phyloP scores from a whole-genome alignment of 2,113 vertebrate species.

The Daubentonia madagascariensis region DNA sequence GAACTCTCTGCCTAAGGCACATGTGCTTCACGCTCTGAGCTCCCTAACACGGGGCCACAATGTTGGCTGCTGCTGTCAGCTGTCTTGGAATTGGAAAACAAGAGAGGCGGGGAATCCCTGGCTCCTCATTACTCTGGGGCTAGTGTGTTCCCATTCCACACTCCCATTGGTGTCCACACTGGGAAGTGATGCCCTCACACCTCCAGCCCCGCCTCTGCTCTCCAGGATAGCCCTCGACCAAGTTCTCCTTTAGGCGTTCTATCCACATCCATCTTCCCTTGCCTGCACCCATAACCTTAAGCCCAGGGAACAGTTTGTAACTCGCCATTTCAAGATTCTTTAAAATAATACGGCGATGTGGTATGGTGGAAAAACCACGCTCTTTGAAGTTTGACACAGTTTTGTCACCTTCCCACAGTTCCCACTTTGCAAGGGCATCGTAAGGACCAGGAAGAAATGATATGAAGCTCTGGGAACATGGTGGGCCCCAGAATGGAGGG shows the following conservation, averaged over 20 bases:
- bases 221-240: rapidly evolving
- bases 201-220: rapidly evolving
- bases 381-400: not conserved
- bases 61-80: not conserved
- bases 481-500: not conserved
- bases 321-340: not conserved
- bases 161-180: not conserved
- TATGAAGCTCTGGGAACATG: not conserved
- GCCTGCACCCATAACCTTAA: too few relatives aligned
- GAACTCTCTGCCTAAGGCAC: not conserved
- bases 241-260: not conserved
- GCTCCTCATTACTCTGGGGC: not conserved
- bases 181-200: rapidly evolving
- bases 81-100: too few relatives aligned
- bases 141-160: rapidly evolving
- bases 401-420: not conserved
- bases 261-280: rapidly evolving
- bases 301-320: not conserved
- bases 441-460: not conserved
- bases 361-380: too few relatives aligned
- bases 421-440: not conserved
- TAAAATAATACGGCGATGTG: not conserved
- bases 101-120: not conserved
- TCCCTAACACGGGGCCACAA: rapidly evolving
- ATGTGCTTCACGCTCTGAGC: not conserved